These are phyloP conservation scores for Oxyscelio sp. DNA, from an alignment of 2,888 invertebrate species.

Conservation along the genomic window DNA sequence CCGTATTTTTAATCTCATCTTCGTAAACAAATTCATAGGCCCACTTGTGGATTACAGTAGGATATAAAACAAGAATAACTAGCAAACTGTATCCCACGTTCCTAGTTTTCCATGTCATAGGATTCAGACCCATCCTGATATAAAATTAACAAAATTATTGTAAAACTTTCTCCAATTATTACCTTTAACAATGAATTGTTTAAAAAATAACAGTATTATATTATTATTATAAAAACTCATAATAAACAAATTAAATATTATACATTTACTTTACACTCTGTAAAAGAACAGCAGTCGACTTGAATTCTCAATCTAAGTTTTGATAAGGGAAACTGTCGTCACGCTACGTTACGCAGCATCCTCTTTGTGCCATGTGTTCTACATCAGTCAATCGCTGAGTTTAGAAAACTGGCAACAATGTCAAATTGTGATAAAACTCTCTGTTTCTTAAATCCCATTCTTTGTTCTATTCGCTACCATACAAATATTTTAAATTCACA, in stretches of 20 bases:
- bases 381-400: not conserved
- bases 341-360: constrained; percentile 3
- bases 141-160: constrained; percentile 1
- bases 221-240: too few relatives aligned
- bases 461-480: too few relatives aligned
- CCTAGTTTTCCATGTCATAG: constrained; percentile 86
- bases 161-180: not conserved
- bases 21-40: constrained; percentile 84
- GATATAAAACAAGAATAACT: constrained; percentile 77
- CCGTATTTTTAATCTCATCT: constrained; percentile 89
- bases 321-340: constrained; percentile 2
- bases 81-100: constrained; percentile 79
- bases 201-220: too few relatives aligned
- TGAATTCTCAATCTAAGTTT: not conserved
- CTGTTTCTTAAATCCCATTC: too few relatives aligned
- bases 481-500: too few relatives aligned
- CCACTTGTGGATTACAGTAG: constrained; percentile 83
- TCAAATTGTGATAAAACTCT: not conserved
- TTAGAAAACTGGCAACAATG: constrained; percentile 18
- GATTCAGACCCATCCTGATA: constrained; percentile 83
- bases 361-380: constrained; percentile 7
- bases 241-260: too few relatives aligned
- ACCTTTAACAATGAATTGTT: too few relatives aligned
- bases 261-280: too few relatives aligned
- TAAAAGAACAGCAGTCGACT: not conserved